Base-by-base conservation (phyloP, 1,140 invertebrate species). In the Anagrus nilaparvatae region DNA sequence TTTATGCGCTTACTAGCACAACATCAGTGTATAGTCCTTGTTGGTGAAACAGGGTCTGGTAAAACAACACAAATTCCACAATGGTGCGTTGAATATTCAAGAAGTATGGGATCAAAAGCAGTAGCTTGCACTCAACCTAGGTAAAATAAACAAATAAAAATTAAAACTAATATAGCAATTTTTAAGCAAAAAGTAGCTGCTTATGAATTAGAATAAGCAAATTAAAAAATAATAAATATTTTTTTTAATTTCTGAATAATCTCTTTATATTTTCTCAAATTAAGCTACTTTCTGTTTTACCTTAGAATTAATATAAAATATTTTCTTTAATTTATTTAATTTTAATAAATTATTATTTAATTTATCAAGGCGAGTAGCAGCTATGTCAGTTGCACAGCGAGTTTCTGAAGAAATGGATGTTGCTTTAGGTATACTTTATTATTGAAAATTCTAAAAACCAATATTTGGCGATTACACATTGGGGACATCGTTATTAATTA, bases 361-460 rank as follows among this genome's bases (percentile, higher is more conserved):
- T n/a, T 38, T 12, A 3, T 40, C 45, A 6, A 72, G 96, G 55
- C 69, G 97, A 74, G 97, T 99, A 33, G 96, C 96, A 12, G 96
- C 97, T 12, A 99, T 99, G 95, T 94, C 89, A 3, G 96, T 99
- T 1, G 94, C 96, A 1, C 90, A 97, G 58, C 75, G 96, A 68
- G 95, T 99, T 0, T 93, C 94, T 0, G 94, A 99, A 65, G 97
- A 99, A 74, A 97, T 99, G 94, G 97, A 99, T 70, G 94, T 98
- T 1, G 77, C 76, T 27, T 69, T 99, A 16, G 82, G 65, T 58
- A 55, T 51, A 20, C 25, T 16, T 20, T 9, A 24, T 17, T 30
- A 43, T 38, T 44, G 9, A 28, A 31, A 4, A 19, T 28, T 38
- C 8, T 38, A n/a, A n/a, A n/a, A n/a, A n/a, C n/a, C n/a, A n/a